A percentile compares a stretch with the other conserved stretches of the same genome.
These are phyloP conservation scores for Anhinga anhinga DNA, from an alignment of 2,113 vertebrate genomes.

Conservation along the genomic window DNA sequence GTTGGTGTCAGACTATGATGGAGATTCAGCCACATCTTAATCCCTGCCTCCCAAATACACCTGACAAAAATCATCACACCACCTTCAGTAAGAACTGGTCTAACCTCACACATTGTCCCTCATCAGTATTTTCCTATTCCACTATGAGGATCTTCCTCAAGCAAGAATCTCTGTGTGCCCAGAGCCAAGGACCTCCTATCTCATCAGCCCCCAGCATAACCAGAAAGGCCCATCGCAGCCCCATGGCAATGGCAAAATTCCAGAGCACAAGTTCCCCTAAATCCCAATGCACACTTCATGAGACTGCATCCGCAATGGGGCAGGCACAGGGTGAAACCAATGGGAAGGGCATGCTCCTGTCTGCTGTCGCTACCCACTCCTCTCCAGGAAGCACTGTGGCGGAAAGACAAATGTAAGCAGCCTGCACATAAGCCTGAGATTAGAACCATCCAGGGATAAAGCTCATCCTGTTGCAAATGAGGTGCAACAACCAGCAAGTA, in stretches of 20 bases:
- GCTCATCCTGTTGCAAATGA: neutral
- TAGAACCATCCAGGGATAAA: neutral
- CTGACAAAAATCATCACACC: neutral
- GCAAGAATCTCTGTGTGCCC: neutral
- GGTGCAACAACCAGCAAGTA: neutral
- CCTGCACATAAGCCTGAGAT: neutral
- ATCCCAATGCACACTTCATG: accelerated
- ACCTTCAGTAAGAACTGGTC: neutral
- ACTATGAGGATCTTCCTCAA: neutral
- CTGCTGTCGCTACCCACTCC: neutral
- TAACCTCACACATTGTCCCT: neutral
- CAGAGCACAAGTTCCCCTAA: neutral
- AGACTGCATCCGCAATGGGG: neutral
- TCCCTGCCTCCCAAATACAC: neutral
- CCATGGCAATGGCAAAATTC: neutral
- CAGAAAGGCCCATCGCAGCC: neutral
- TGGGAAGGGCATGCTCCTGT: neutral
- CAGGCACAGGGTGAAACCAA: too few relatives aligned
- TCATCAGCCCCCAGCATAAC: neutral
- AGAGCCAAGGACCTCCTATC: neutral
- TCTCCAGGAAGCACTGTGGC: neutral
- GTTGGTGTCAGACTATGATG: neutral
- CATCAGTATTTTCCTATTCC: accelerated
- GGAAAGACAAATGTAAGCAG: neutral
- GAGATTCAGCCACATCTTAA: neutral